Conservation (phyloP, 2,113 vertebrate genomes). For the Chaetops frenatus region DNA sequence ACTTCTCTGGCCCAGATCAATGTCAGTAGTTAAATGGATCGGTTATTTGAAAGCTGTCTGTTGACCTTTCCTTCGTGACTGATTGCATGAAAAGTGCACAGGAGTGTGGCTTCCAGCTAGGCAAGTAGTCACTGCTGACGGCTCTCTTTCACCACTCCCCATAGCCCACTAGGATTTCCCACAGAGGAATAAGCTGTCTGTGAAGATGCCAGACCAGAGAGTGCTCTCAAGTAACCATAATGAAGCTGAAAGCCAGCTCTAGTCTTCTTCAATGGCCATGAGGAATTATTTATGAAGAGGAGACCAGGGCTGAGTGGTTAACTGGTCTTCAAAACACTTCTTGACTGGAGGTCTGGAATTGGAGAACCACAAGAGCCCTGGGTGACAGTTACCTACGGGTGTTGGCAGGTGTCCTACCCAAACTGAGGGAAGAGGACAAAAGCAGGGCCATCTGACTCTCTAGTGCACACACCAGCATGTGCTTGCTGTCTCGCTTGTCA, state of each 20-base stretch:
- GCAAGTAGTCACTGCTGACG: slow-evolving; percentile 25
- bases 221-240: slow-evolving; percentile 55
- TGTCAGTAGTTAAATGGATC: slow-evolving; percentile 72
- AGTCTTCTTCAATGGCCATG: slow-evolving; percentile 23
- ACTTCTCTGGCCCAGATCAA: slow-evolving; percentile 60
- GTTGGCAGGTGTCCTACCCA: not conserved
- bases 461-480: not conserved
- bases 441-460: not conserved
- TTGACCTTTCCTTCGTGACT: slow-evolving; percentile 69
- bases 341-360: slow-evolving; percentile 27
- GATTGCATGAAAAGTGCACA: slow-evolving; percentile 54
- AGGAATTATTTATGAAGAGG: slow-evolving; percentile 72
- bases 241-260: slow-evolving; percentile 53
- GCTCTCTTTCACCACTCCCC: slow-evolving; percentile 46
- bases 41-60: slow-evolving; percentile 70
- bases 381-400: not conserved
- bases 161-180: slow-evolving; percentile 58
- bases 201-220: slow-evolving; percentile 17
- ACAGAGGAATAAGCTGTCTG: slow-evolving; percentile 49
- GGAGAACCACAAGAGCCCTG: slow-evolving; percentile 11
- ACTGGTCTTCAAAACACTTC: slow-evolving; percentile 56
- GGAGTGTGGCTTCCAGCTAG: slow-evolving; percentile 65
- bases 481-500: not conserved
- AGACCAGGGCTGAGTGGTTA: slow-evolving; percentile 44
- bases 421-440: not conserved